Percentiles rank a stretch among this genome's conserved stretches.
Evolutionary conservation across 1,140 invertebrate genomes (phyloP).

Genomic region (Rhopalosiphum maidis): DNA sequence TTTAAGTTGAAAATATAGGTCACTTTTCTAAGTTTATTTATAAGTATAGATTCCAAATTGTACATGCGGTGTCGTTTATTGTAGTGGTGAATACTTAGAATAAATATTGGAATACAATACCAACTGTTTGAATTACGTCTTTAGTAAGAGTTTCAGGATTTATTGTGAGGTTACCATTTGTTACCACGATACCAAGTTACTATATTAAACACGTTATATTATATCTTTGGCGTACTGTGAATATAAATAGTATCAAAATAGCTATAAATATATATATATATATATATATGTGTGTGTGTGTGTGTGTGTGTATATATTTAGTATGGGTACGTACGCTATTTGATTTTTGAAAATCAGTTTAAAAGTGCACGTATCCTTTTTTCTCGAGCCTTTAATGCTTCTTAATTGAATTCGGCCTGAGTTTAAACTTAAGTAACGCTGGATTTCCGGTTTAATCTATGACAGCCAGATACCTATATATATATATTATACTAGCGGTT

Average conservation of each 20-base stretch:
- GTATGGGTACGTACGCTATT: background rate
- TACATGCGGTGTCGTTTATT: too few relatives aligned
- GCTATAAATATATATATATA: background rate
- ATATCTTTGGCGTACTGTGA: background rate
- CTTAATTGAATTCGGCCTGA: constrained; percentile 41
- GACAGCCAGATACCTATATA: background rate
- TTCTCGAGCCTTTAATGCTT: constrained; percentile 37
- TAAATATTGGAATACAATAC: background rate
- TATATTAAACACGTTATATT: background rate
- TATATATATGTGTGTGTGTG: background rate
- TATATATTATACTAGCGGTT: background rate
- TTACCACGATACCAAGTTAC: background rate
- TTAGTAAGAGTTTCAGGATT: background rate
- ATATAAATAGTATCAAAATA: background rate
- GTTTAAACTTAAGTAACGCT: background rate
- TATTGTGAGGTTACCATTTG: background rate
- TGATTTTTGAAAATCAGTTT: constrained; percentile 25
- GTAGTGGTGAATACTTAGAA: background rate
- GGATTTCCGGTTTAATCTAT: constrained; percentile 45
- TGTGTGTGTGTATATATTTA: background rate
- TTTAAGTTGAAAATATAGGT: background rate
- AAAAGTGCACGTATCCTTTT: background rate
- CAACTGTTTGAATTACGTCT: background rate
- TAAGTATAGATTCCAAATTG: background rate
- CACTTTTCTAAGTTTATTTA: background rate